Evolutionary conservation across 2,888 invertebrate species (phyloP).

Genomic region (Orchesella flavescens): DNA sequence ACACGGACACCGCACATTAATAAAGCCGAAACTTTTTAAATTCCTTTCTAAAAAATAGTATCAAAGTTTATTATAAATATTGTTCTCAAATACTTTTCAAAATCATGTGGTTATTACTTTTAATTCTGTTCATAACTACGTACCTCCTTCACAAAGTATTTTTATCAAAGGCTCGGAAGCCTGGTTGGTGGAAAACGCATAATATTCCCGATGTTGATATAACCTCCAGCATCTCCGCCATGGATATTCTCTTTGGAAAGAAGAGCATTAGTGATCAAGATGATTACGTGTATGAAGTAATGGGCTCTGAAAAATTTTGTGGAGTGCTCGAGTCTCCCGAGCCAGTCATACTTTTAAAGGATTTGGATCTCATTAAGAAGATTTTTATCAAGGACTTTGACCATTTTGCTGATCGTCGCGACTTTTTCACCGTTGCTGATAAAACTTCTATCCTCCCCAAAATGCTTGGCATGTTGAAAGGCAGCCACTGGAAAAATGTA

Average conservation of each 20-base stretch:
- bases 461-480: constrained; percentile 22
- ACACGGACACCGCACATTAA: no score
- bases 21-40: no score
- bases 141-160: no score
- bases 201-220: neutral
- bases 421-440: neutral
- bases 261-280: neutral
- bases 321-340: neutral
- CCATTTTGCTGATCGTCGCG: constrained; percentile 40
- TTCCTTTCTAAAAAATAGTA: no score
- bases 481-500: constrained; percentile 50
- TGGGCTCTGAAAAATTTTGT: constrained; percentile 13
- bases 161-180: no score
- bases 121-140: no score
- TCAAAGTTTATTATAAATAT: no score
- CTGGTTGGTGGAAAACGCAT: constrained; percentile 7
- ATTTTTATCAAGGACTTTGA: constrained; percentile 50
- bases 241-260: neutral
- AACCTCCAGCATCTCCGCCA: neutral
- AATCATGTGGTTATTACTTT: no score
- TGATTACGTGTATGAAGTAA: neutral
- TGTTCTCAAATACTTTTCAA: no score
- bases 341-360: constrained; percentile 10
- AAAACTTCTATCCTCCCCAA: neutral
- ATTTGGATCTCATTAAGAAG: constrained; percentile 23